Evolutionary conservation across 2,888 invertebrate species (phyloP).

Genomic region (Pterostichus niger): DNA sequence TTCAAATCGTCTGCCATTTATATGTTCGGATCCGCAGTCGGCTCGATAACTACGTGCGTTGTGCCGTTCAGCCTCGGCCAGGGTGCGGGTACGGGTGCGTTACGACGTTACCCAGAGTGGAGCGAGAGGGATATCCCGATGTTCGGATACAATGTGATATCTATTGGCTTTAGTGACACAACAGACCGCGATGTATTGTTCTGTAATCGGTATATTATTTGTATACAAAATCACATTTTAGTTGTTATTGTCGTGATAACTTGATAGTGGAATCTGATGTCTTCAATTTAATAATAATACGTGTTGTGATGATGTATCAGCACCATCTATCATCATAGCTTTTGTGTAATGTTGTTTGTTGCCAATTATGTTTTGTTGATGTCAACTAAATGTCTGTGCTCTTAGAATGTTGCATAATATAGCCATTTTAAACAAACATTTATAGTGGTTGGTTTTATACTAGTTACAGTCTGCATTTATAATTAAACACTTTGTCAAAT

Average conservation of each 20-base stretch:
- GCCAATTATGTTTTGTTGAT: slow-evolving; percentile 15
- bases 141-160: slow-evolving; percentile 52
- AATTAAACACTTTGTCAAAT: no score
- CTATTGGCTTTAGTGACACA: slow-evolving; percentile 52
- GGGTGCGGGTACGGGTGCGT: slow-evolving; percentile 31
- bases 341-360: neutral
- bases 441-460: no score
- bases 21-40: slow-evolving; percentile 66
- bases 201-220: slow-evolving; percentile 53
- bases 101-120: neutral
- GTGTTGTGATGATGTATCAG: slow-evolving; percentile 9
- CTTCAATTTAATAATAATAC: slow-evolving; percentile 37
- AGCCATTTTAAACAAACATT: no score
- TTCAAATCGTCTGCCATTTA: slow-evolving; percentile 67
- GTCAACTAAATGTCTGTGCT: neutral
- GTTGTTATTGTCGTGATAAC: slow-evolving; percentile 44
- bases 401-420: no score
- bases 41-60: slow-evolving; percentile 64
- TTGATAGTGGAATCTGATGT: slow-evolving; percentile 16
- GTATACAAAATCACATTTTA: slow-evolving; percentile 45
- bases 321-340: slow-evolving; percentile 25
- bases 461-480: no score
- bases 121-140: slow-evolving; percentile 7
- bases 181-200: slow-evolving; percentile 49
- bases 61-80: slow-evolving; percentile 6